Evolutionary conservation across 2,888 invertebrate genomes (phyloP), one percentile per base, ranked within the genome.

Genomic region (Noctua comes): DNA sequence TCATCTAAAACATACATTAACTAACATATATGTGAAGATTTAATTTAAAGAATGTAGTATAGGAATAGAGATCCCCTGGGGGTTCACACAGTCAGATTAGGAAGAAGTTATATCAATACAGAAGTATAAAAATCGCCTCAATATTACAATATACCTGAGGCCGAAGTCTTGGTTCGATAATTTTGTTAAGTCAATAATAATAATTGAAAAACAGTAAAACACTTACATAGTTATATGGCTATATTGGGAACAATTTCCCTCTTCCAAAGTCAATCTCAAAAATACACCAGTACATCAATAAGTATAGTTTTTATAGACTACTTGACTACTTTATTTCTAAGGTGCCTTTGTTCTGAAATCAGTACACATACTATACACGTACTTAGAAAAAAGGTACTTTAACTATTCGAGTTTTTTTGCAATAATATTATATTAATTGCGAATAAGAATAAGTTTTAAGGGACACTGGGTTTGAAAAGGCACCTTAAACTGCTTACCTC

Each of bases 1-100:
- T 72, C 43, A 73, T 88, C 73, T 80, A 76, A 88, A 80, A 86
- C 75, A 86, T 70, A 86, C 51, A 82, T 68, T 40, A 78, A 85
- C 68, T 77, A 82, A 68, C 36, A 85, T 43, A 68, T 65, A 77
- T 70, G 40, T 69, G 76, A 64, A 76, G 40, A 59, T 59, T 73
- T 40, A 73, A 80, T 48, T 65, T 72, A 74, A 73, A 87, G 88
- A 85, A 85, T 85, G 85, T 87, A 64, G 40, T 68, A 80, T 76
- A 87, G 88, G 85, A 87, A 85, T 85, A 76, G 36, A 76, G 27
- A 7, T 48, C 86, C 77, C 77, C 27, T 36, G 0, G 51, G 83
- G 66, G 64, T 40, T 54, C 64, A 59, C 13, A 65, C 73, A 87
- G 76, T 79, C 85, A 57, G 62, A 68, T 76, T 68, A 75, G 40